Evolutionary conservation across 2,113 vertebrate genomes (phyloP).

Genomic region (Hemibagrus wyckioides): DNA sequence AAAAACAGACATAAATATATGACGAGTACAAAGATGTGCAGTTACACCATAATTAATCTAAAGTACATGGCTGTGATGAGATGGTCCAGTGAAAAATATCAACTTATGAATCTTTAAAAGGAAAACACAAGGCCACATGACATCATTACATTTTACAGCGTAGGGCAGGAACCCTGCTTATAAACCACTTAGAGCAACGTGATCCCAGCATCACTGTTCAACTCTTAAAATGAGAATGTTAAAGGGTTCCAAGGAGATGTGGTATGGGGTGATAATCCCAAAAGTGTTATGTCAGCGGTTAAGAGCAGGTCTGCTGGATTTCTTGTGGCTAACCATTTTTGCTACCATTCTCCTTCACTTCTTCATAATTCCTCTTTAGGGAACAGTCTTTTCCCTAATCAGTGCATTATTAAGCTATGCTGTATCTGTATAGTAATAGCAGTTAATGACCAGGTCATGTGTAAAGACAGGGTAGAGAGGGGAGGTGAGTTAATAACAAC

Average conservation of each 20-base stretch:
- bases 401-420: not conserved
- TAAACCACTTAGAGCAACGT: slow-evolving; percentile 59
- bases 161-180: slow-evolving; percentile 63
- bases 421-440: not conserved
- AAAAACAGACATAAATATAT: not conserved
- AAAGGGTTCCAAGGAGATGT: slow-evolving; percentile 63
- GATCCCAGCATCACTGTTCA: slow-evolving; percentile 62
- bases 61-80: slow-evolving; percentile 49
- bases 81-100: slow-evolving; percentile 62
- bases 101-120: slow-evolving; percentile 66
- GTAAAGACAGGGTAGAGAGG: not conserved
- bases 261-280: slow-evolving; percentile 62
- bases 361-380: slow-evolving; percentile 48
- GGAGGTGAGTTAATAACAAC: not conserved
- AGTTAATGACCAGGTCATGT: not conserved
- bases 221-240: slow-evolving; percentile 61
- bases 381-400: slow-evolving; percentile 16
- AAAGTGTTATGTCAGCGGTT: slow-evolving; percentile 65
- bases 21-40: slow-evolving; percentile 30
- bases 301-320: slow-evolving; percentile 51
- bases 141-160: slow-evolving; percentile 73
- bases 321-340: slow-evolving; percentile 54
- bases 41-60: slow-evolving; percentile 53
- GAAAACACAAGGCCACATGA: slow-evolving; percentile 62
- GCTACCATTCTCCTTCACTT: slow-evolving; percentile 39